A percentile compares a stretch with the other conserved stretches of the same genome.
phyloP scores from a whole-genome alignment of 64 coral and sea anemone genomes.

The Montipora foliosa region DNA sequence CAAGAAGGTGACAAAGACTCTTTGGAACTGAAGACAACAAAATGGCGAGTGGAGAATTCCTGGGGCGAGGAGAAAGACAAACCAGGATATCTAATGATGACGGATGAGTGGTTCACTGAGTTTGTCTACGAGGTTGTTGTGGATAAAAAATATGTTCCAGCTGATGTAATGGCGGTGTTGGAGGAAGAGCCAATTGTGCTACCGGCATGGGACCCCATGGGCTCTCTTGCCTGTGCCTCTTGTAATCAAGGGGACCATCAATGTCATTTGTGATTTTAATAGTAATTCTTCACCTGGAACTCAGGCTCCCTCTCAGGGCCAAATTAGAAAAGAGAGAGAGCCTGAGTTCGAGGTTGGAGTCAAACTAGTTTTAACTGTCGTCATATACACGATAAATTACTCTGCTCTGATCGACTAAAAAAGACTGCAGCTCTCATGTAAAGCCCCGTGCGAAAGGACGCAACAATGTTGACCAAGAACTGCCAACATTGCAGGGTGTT shows the following conservation, averaged over 20 bases:
- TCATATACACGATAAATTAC: no score
- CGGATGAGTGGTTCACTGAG: constrained; percentile 93
- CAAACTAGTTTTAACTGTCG: no score
- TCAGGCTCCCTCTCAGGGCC: no score
- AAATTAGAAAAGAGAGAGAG: no score
- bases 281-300: no score
- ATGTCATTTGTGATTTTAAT: neutral
- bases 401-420: no score
- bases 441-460: no score
- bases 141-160: constrained; percentile 94
- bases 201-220: constrained; percentile 98
- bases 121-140: constrained; percentile 97
- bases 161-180: constrained; percentile 69
- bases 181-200: constrained; percentile 78
- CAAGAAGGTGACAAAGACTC: neutral
- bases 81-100: constrained; percentile 95
- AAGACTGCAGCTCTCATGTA: no score
- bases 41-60: constrained; percentile 99
- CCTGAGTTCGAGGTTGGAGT: no score
- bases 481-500: no score
- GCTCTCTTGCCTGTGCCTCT: constrained; percentile 78
- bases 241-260: constrained; percentile 1
- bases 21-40: constrained; percentile 69
- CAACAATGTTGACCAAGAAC: no score
- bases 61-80: constrained; percentile 98